Conservation (phyloP, 1,140 invertebrate genomes). For the Zophobas atratus region DNA sequence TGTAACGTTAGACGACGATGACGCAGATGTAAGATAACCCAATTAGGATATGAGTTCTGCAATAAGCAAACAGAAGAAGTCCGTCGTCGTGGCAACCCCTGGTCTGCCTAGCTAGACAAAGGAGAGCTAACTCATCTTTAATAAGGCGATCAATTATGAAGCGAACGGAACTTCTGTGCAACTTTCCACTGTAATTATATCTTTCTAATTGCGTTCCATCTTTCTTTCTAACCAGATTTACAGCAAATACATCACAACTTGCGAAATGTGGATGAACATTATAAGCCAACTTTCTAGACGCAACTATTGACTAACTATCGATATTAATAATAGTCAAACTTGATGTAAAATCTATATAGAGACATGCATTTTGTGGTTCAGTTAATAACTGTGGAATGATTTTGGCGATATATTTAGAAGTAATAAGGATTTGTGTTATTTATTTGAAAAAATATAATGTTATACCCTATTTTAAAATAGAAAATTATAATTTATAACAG, state of each 20-base stretch:
- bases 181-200: slow-evolving; percentile 67
- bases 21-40: slow-evolving; percentile 67
- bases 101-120: slow-evolving; percentile 61
- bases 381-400: too few species aligned
- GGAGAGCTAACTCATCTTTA: slow-evolving; percentile 68
- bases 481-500: too few species aligned
- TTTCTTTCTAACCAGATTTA: slow-evolving; percentile 62
- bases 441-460: too few species aligned
- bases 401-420: too few species aligned
- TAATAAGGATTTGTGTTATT: too few species aligned
- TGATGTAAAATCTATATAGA: background rate
- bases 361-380: too few species aligned
- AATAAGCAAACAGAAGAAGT: slow-evolving; percentile 65
- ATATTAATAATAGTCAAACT: slow-evolving; percentile 9
- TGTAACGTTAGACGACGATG: slow-evolving; percentile 56
- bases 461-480: too few species aligned
- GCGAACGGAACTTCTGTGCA: slow-evolving; percentile 65
- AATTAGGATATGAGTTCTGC: slow-evolving; percentile 68
- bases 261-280: slow-evolving; percentile 13
- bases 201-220: slow-evolving; percentile 65
- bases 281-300: background rate
- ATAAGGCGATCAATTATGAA: slow-evolving; percentile 69
- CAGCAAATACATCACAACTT: slow-evolving; percentile 57
- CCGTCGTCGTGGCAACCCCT: slow-evolving; percentile 61
- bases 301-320: slow-evolving; percentile 27